Conservation (phyloP, 2,797 vertebrate species). For the Anguilla marmorata region DNA sequence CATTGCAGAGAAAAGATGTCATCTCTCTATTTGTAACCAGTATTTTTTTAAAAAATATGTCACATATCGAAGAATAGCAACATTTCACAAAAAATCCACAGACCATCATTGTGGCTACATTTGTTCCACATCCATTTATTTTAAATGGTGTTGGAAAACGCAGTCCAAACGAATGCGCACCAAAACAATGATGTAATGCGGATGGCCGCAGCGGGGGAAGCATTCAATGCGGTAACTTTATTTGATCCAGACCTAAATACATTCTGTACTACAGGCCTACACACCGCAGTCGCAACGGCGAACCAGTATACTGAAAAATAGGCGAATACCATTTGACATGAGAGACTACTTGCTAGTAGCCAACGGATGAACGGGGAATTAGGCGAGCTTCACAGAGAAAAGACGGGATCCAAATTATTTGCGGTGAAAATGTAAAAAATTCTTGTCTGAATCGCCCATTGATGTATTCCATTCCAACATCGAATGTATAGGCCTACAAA, state of each 20-base stretch:
- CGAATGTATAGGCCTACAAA: neutral
- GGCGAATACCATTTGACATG: neutral
- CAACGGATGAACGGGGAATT: neutral
- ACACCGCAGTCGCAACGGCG: neutral
- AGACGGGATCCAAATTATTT: neutral
- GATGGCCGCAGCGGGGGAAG: constrained; percentile 21
- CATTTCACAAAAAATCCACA: neutral
- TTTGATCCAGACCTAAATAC: neutral
- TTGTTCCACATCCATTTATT: constrained; percentile 21
- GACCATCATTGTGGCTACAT: constrained; percentile 10
- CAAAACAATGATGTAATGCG: constrained; percentile 49
- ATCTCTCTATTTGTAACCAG: neutral
- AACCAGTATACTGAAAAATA: neutral
- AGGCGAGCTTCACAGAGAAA: neutral
- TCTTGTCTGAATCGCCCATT: neutral
- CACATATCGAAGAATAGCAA: neutral
- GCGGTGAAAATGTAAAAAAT: neutral
- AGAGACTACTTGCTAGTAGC: neutral
- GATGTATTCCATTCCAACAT: neutral
- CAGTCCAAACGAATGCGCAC: constrained; percentile 39
- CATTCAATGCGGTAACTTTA: constrained; percentile 4
- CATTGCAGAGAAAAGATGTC: neutral
- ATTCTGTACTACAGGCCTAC: neutral
- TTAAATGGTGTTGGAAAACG: constrained; percentile 30
- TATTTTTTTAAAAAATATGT: neutral